Conservation (phyloP, 2,797 vertebrate species). For the Peromyscus eremicus region DNA sequence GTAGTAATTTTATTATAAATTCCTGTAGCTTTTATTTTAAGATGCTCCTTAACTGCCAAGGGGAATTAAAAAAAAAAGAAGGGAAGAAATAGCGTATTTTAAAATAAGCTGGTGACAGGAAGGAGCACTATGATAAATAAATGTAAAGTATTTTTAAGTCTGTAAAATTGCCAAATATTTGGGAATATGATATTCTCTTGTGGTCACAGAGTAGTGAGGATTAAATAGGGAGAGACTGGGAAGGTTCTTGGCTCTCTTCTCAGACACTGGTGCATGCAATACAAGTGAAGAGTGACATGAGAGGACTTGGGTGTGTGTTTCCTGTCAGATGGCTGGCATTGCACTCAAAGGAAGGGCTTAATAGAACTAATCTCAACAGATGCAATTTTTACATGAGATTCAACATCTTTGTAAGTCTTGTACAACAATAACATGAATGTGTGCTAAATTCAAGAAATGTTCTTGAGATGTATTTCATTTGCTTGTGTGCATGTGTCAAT, state of each 20-base stretch:
- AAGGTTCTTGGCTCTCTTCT: constrained; percentile 19
- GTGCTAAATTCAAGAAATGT: not conserved
- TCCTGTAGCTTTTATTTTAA: constrained; percentile 76
- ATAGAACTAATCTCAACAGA: constrained; percentile 37
- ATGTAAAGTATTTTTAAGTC: constrained; percentile 64
- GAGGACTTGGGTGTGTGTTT: not conserved
- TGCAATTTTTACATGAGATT: not conserved
- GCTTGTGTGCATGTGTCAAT: not conserved
- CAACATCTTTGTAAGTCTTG: not conserved
- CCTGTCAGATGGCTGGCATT: not conserved
- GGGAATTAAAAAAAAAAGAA: not conserved
- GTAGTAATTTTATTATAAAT: constrained; percentile 82
- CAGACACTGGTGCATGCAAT: not conserved
- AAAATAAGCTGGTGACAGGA: constrained; percentile 72
- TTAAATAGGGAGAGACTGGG: constrained; percentile 20
- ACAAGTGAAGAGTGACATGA: not conserved
- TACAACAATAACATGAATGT: not conserved
- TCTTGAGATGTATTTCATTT: not conserved
- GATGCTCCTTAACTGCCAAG: constrained; percentile 74
- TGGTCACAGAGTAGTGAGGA: constrained; percentile 63
- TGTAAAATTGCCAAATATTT: constrained; percentile 72
- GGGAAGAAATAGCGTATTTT: constrained; percentile 68
- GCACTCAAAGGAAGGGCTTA: not conserved
- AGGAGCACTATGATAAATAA: constrained; percentile 71
- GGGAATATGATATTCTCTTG: constrained; percentile 61